Evolutionary conservation across 2,888 invertebrate species (phyloP).

Genomic region (Morinoia aosen): DNA sequence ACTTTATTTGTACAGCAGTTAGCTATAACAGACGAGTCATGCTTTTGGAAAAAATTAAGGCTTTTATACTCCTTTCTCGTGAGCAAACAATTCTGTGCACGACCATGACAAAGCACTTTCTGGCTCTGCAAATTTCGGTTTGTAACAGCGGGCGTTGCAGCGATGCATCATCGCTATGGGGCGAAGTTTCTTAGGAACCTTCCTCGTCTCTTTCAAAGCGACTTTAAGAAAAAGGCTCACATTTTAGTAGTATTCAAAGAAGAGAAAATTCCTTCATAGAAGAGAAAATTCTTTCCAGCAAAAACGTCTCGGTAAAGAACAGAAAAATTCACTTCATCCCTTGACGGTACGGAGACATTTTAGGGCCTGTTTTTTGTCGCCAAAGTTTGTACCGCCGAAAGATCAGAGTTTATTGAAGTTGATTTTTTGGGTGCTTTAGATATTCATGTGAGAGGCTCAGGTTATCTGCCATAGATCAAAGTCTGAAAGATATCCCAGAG

Average conservation of each 20-base stretch:
- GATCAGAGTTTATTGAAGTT: not conserved
- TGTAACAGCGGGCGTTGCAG: not conserved
- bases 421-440: not conserved
- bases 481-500: not conserved
- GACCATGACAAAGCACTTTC: slow-evolving; percentile 30
- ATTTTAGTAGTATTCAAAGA: slow-evolving; percentile 3
- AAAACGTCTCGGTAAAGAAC: not conserved
- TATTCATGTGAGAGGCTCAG: not conserved
- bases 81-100: not conserved
- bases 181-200: not conserved
- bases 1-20: not conserved
- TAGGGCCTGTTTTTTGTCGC: not conserved
- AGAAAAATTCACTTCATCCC: slow-evolving; percentile 4
- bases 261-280: not conserved
- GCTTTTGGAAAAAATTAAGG: not conserved
- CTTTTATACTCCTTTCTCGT: not conserved
- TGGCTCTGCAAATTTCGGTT: slow-evolving; percentile 33
- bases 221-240: slow-evolving; percentile 3
- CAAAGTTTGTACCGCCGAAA: not conserved
- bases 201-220: not conserved
- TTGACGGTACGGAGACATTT: not conserved
- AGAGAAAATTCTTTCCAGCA: not conserved
- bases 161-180: not conserved
- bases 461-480: not conserved
- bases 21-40: not conserved